Percentiles rank a stretch among this genome's conserved stretches.
These are phyloP conservation scores for Sylvicola cinctus DNA, from an alignment of 2,888 invertebrate genomes.

Conservation along the genomic window DNA sequence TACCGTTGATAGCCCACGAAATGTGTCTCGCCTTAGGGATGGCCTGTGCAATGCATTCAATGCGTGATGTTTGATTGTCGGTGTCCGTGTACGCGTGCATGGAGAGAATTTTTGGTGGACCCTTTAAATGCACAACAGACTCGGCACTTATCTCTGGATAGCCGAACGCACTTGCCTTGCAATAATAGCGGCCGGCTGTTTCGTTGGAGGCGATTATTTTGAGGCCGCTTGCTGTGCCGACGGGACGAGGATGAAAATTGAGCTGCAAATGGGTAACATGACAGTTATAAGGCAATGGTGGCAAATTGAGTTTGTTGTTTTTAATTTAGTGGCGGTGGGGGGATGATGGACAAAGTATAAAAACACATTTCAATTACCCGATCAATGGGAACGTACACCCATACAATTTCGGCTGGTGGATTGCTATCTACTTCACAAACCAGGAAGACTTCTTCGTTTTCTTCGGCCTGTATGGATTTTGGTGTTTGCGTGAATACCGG, in stretches of 20 bases:
- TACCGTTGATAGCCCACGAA: constrained; percentile 71
- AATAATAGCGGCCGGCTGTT: constrained; percentile 71
- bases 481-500: constrained; percentile 61
- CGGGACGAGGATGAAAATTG: constrained; percentile 26
- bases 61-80: constrained; percentile 23
- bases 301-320: neutral
- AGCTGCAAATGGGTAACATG: neutral
- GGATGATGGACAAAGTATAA: neutral
- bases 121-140: constrained; percentile 60
- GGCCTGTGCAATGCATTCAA: constrained; percentile 76
- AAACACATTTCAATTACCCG: constrained; percentile 19
- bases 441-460: constrained; percentile 56
- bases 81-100: constrained; percentile 31
- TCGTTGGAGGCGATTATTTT: constrained; percentile 57
- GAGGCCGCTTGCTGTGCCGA: constrained; percentile 57
- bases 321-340: neutral
- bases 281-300: too few relatives aligned
- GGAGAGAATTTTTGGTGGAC: constrained; percentile 61
- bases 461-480: constrained; percentile 60
- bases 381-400: constrained; percentile 69
- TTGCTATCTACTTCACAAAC: constrained; percentile 82
- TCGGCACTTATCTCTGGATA: constrained; percentile 70
- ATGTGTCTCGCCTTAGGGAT: constrained; percentile 77
- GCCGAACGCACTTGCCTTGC: constrained; percentile 71
- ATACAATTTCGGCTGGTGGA: constrained; percentile 56